phyloP scores from a whole-genome alignment of 1,140 invertebrate genomes.

The Apis laboriosa region DNA sequence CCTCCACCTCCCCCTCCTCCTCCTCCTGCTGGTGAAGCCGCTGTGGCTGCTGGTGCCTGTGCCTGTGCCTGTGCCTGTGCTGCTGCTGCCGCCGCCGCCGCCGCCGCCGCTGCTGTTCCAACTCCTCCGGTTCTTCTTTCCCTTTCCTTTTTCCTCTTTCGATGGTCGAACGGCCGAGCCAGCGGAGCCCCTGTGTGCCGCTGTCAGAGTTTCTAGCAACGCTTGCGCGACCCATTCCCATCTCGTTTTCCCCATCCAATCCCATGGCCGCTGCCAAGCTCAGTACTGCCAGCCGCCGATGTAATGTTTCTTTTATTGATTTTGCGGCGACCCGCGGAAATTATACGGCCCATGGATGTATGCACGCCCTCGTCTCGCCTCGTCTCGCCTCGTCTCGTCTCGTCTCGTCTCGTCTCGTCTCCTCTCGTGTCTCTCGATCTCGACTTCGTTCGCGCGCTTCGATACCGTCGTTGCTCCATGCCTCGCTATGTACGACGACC shows the following conservation, averaged over 20 bases:
- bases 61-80: no score
- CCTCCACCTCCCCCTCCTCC: constrained; percentile 19
- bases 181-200: constrained; percentile 58
- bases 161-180: constrained; percentile 63
- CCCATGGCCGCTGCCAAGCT: constrained; percentile 72
- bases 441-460: no score
- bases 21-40: not conserved
- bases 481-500: no score
- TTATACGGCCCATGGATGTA: constrained; percentile 74
- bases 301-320: constrained; percentile 82
- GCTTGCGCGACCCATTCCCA: constrained; percentile 78
- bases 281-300: constrained; percentile 77
- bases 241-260: constrained; percentile 77
- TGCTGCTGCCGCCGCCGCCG: not conserved
- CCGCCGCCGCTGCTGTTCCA: constrained; percentile 26
- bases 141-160: constrained; percentile 68
- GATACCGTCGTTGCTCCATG: no score
- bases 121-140: constrained; percentile 52
- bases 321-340: constrained; percentile 79
- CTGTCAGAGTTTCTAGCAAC: constrained; percentile 74
- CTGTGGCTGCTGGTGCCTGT: not conserved
- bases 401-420: not conserved
- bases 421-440: constrained; percentile 24
- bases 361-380: constrained; percentile 59
- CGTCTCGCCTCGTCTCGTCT: constrained; percentile 34